Percentiles rank a stretch among this genome's conserved stretches.
Evolutionary conservation across 2,797 vertebrate species (phyloP).

Genomic region (Chiroxiphia lanceolata): DNA sequence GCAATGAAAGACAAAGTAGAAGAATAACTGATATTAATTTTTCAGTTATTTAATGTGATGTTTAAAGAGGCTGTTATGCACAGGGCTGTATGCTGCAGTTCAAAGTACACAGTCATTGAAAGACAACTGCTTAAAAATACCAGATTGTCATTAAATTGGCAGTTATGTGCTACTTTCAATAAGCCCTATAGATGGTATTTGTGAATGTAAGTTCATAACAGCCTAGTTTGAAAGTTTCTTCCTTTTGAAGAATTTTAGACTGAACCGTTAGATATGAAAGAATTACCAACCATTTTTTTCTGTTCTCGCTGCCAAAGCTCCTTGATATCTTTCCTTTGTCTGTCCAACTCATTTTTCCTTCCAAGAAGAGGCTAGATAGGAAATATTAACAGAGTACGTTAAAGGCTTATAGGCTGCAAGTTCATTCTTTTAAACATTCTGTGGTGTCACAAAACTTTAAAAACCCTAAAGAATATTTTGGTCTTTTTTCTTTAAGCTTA

Average conservation of each 20-base stretch:
- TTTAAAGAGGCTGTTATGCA: not conserved
- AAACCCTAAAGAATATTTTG: not conserved
- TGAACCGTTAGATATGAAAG: not conserved
- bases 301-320: slow-evolving; percentile 97
- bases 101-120: not conserved
- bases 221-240: not conserved
- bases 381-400: not conserved
- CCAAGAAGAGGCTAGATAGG: slow-evolving; percentile 86
- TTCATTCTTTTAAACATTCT: not conserved
- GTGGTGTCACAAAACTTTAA: not conserved
- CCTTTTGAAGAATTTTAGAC: not conserved
- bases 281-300: slow-evolving; percentile 92
- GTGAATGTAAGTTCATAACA: not conserved
- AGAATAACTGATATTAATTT: not conserved
- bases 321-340: slow-evolving; percentile 95
- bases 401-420: not conserved
- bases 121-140: not conserved
- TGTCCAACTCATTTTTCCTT: slow-evolving; percentile 94
- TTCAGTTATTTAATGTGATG: not conserved
- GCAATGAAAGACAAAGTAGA: not conserved
- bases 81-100: not conserved
- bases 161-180: not conserved
- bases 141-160: not conserved
- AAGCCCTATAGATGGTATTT: not conserved
- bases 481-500: slow-evolving; percentile 61